Evolutionary conservation across 2,113 vertebrate genomes (phyloP).

Genomic region (Apodemus speciosus): DNA sequence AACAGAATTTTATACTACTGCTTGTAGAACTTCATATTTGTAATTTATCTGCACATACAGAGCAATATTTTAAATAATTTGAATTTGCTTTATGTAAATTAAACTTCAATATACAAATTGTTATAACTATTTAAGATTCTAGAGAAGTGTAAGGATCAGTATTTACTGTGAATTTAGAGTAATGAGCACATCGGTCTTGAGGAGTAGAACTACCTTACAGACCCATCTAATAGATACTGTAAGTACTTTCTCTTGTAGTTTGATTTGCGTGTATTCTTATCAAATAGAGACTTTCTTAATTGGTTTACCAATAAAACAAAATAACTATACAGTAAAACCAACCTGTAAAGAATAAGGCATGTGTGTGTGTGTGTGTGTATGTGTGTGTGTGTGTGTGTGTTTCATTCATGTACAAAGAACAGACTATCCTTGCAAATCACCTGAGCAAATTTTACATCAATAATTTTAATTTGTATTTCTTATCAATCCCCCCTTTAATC

Average conservation of each 20-base stretch:
- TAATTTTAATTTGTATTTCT: conserved; percentile 69
- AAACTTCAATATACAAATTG: background rate
- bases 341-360: background rate
- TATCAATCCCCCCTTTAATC: conserved; percentile 77
- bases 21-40: background rate
- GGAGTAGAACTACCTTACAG: background rate
- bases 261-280: background rate
- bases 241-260: background rate
- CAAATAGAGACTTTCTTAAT: background rate
- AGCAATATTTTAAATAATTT: conserved; percentile 14
- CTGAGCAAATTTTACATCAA: conserved; percentile 27
- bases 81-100: background rate
- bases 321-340: background rate
- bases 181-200: background rate
- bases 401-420: background rate
- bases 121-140: background rate
- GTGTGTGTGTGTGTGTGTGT: background rate
- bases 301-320: background rate
- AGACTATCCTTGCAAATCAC: background rate
- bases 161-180: background rate
- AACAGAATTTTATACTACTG: background rate
- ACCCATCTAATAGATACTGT: background rate
- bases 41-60: background rate
- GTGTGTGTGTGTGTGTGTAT: background rate
- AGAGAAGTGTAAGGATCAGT: background rate